phyloP scores from a whole-genome alignment of 2,888 invertebrate genomes.

The Phortica okadai region DNA sequence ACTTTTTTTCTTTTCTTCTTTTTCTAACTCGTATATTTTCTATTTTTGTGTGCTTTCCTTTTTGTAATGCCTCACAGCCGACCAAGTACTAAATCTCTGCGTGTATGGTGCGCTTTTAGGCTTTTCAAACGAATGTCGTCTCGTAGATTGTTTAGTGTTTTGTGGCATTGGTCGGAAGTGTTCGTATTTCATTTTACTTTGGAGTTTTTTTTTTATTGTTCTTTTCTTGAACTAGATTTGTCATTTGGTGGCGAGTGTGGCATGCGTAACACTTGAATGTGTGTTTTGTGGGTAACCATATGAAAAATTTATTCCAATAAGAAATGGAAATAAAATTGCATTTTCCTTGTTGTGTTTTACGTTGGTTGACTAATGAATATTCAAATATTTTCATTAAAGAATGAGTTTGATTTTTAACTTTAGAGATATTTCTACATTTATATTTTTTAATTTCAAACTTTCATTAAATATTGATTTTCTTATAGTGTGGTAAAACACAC shows the following conservation, averaged over 20 bases:
- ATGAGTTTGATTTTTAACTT: too few relatives aligned
- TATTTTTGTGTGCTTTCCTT: neutral
- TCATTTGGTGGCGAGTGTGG: neutral
- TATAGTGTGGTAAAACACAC: too few relatives aligned
- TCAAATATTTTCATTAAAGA: too few relatives aligned
- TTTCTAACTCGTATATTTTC: neutral
- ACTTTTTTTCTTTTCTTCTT: neutral
- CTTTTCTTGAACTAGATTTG: neutral
- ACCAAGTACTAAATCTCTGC: slow-evolving; percentile 9
- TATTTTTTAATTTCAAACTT: too few relatives aligned
- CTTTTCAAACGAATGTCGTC: neutral
- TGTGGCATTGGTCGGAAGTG: slow-evolving; percentile 5
- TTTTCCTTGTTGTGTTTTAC: too few relatives aligned
- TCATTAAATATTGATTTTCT: too few relatives aligned
- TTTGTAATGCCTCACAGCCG: neutral
- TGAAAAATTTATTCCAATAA: too few relatives aligned
- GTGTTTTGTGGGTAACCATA: neutral
- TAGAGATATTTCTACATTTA: too few relatives aligned
- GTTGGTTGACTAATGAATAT: too few relatives aligned
- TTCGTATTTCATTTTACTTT: slow-evolving; percentile 8
- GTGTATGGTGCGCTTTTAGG: neutral
- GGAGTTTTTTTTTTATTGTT: neutral
- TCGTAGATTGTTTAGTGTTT: neutral
- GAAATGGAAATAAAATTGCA: too few relatives aligned
- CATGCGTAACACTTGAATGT: neutral